phyloP scores from a whole-genome alignment of 1,140 invertebrate species.

The Drosophila aff. region DNA sequence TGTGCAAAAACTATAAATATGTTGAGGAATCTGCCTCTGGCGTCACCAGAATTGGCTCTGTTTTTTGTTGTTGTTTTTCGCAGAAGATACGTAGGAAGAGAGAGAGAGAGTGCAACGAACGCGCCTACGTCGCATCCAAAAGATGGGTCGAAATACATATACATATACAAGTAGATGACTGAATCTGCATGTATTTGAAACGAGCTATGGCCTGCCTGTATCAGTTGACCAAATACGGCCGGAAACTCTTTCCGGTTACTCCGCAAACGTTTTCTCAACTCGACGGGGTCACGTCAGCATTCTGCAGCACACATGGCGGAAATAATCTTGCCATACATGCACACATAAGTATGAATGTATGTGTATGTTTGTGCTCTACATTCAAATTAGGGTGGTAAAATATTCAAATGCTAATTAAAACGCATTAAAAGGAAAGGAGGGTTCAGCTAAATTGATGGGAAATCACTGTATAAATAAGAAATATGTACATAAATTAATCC shows the following conservation, averaged over 20 bases:
- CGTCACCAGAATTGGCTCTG: conserved; percentile 30
- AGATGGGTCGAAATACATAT: conserved; percentile 11
- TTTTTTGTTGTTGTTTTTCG: conserved; percentile 28
- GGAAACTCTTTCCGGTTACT: conserved; percentile 17
- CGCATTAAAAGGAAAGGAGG: too few species aligned
- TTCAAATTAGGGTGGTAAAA: not conserved
- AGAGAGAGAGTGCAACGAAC: conserved; percentile 40
- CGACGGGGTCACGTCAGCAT: conserved; percentile 33
- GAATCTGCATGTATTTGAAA: conserved; percentile 4
- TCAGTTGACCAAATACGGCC: conserved; percentile 2
- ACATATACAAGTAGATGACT: not conserved
- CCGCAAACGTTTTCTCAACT: not conserved
- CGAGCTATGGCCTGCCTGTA: conserved; percentile 6
- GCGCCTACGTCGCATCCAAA: conserved; percentile 47
- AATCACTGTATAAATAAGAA: too few species aligned
- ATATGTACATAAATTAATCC: too few species aligned
- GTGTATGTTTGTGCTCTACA: not conserved
- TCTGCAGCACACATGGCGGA: conserved; percentile 36
- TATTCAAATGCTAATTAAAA: not conserved
- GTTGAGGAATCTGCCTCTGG: conserved; percentile 32
- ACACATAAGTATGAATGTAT: conserved; percentile 11
- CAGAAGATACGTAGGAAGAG: conserved; percentile 3
- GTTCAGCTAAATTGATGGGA: too few species aligned
- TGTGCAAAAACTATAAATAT: conserved; percentile 37
- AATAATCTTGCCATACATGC: conserved; percentile 19